phyloP scores from a whole-genome alignment of 30 jellyfish, hydroid and myxozoan genomes.

The Hydra vulgaris region DNA sequence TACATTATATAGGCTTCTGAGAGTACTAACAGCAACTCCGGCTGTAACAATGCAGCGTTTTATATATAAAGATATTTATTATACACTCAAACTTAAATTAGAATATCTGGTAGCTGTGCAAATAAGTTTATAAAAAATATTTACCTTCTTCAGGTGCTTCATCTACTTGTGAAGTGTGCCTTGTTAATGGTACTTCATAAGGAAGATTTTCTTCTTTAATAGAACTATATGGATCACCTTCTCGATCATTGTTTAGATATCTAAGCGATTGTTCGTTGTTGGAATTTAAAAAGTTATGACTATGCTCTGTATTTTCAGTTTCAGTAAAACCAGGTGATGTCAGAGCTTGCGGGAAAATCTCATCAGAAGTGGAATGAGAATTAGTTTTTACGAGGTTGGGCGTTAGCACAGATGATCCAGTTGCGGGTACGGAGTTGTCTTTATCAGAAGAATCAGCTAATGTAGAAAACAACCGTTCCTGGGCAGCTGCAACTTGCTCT shows the following conservation, averaged over 20 bases:
- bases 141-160: slow-evolving; percentile 13
- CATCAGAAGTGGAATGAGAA: neutral
- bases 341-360: neutral
- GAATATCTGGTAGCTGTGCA: too few species aligned
- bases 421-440: neutral
- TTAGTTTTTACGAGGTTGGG: neutral
- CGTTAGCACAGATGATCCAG: too few species aligned
- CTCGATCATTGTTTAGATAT: neutral
- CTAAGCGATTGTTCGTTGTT: neutral
- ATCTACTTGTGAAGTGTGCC: slow-evolving; percentile 3
- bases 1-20: too few species aligned
- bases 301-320: neutral
- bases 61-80: too few species aligned
- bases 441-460: neutral
- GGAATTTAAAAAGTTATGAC: neutral
- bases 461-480: slow-evolving; percentile 21
- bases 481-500: slow-evolving; percentile 73
- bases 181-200: neutral
- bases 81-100: too few species aligned
- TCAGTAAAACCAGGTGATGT: neutral
- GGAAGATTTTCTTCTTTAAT: slow-evolving; percentile 7
- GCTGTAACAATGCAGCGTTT: too few species aligned
- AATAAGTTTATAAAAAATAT: neutral
- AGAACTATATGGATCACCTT: slow-evolving; percentile 27
- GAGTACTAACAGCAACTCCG: too few species aligned